These are phyloP conservation scores for Drosophila kanapiae DNA, from an alignment of 1,140 invertebrate genomes.

Conservation along the genomic window DNA sequence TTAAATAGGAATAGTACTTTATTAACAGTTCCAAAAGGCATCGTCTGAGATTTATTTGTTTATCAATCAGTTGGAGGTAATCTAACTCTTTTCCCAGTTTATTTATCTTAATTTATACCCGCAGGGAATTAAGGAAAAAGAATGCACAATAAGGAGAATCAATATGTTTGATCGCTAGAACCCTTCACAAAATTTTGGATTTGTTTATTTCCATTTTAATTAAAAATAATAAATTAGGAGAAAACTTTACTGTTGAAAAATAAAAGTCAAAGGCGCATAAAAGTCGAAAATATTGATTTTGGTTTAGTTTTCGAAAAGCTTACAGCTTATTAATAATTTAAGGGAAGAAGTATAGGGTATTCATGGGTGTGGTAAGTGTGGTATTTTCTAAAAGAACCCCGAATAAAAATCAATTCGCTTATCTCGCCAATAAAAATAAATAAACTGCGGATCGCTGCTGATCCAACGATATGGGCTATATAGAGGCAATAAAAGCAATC, in stretches of 20 bases:
- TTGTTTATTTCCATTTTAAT: neutral
- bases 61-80: no score
- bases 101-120: neutral
- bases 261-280: neutral
- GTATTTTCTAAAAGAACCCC: neutral
- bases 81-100: neutral
- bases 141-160: neutral
- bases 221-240: neutral
- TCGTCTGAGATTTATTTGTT: neutral
- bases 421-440: conserved; percentile 32
- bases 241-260: no score
- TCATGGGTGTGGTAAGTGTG: no score
- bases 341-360: neutral
- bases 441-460: conserved; percentile 19
- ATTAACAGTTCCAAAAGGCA: neutral
- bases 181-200: neutral
- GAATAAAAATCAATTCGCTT: conserved; percentile 21
- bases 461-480: conserved; percentile 29
- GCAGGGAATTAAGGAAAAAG: neutral
- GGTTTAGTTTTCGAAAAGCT: neutral
- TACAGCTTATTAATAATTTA: neutral
- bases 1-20: no score
- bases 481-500: conserved; percentile 34
- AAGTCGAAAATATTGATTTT: neutral
- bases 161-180: neutral